phyloP scores from a whole-genome alignment of 2,113 vertebrate species.

The Microcebus ravelobensis region DNA sequence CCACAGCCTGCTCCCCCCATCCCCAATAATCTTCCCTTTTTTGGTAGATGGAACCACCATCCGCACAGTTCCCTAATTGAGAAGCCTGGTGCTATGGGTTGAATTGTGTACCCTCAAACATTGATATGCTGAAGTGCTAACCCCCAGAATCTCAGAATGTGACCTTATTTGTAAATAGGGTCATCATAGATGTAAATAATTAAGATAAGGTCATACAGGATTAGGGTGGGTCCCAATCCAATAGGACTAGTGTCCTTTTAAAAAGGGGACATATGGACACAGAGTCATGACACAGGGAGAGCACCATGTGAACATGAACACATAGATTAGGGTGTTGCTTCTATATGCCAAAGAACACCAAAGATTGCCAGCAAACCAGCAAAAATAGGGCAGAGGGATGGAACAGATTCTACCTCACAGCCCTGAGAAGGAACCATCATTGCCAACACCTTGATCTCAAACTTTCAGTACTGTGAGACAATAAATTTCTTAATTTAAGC shows the following conservation, averaged over 20 bases:
- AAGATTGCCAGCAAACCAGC: neutral
- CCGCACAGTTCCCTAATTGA: neutral
- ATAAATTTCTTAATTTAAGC: neutral
- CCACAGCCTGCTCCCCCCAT: neutral
- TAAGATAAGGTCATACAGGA: neutral
- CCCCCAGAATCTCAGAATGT: neutral
- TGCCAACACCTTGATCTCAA: neutral
- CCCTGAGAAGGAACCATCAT: neutral
- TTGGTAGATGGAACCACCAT: neutral
- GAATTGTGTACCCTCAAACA: neutral
- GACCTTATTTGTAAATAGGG: neutral
- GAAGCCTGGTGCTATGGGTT: neutral
- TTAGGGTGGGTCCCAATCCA: neutral
- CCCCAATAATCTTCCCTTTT: neutral
- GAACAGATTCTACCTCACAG: neutral
- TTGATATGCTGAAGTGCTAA: neutral
- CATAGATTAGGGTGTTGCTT: neutral
- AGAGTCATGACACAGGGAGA: neutral
- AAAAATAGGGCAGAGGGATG: neutral
- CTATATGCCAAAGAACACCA: neutral
- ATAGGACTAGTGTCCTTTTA: neutral
- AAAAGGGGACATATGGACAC: neutral
- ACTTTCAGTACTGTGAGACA: neutral
- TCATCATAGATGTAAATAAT: neutral
- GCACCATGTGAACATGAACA: neutral